These are phyloP conservation scores for Pantherophis guttatus DNA, from an alignment of 2,113 vertebrate species.

Conservation along the genomic window DNA sequence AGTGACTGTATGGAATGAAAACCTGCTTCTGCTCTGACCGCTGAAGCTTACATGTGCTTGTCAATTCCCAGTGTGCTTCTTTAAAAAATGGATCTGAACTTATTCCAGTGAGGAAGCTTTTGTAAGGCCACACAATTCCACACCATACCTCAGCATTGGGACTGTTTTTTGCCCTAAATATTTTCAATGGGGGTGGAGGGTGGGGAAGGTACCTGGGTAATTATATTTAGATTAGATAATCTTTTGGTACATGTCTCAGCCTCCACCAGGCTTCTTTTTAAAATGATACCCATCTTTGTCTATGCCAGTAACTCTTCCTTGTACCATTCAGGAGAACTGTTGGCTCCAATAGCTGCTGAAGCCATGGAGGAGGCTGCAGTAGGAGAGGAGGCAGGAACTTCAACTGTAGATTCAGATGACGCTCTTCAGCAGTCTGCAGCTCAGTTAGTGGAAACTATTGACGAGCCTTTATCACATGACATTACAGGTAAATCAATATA, in stretches of 20 bases:
- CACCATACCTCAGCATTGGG: not conserved
- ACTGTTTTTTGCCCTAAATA: not conserved
- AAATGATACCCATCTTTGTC: not conserved
- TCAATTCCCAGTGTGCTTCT: not conserved
- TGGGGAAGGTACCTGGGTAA: not conserved
- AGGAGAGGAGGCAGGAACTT: conserved; percentile 85
- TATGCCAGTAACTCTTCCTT: conserved; percentile 15
- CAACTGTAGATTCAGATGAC: conserved; percentile 87
- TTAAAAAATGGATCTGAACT: not conserved
- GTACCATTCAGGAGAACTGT: conserved; percentile 79
- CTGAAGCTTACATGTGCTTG: not conserved
- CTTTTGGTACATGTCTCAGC: not conserved
- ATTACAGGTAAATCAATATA: conserved; percentile 81
- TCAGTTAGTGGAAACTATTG: conserved; percentile 89
- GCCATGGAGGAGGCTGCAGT: conserved; percentile 86
- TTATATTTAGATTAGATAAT: not conserved
- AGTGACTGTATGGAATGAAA: not conserved
- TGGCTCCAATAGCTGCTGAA: conserved; percentile 84
- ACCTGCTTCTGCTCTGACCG: not conserved
- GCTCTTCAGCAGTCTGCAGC: conserved; percentile 81
- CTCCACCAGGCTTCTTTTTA: not conserved
- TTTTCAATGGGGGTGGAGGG: not conserved
- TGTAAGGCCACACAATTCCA: not conserved
- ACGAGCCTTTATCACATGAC: conserved; percentile 91
- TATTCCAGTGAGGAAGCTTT: not conserved